Conservation (phyloP, 2,113 vertebrate genomes). For the Neopipo cinnamomea region DNA sequence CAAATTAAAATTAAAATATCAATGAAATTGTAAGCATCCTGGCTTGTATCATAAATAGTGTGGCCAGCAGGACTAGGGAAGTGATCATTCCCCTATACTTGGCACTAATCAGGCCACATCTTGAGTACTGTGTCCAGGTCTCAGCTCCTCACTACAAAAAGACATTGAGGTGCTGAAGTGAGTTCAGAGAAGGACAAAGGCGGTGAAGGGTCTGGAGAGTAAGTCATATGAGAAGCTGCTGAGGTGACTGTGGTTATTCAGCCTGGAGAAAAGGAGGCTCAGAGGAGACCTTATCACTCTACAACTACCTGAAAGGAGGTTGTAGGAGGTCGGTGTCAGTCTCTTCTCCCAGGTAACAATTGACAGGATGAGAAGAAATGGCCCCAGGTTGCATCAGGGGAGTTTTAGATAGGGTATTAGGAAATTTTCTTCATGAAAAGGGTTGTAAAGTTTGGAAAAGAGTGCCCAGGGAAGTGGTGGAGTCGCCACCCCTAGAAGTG, state of each 20-base stretch:
- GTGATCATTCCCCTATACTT: neutral
- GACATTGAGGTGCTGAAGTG: neutral
- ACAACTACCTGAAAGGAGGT: neutral
- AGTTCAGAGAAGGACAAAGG: neutral
- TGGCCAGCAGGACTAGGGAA: neutral
- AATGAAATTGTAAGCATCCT: neutral
- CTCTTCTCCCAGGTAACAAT: neutral
- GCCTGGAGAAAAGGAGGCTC: neutral
- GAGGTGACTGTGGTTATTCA: neutral
- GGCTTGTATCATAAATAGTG: neutral
- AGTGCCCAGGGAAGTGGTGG: neutral
- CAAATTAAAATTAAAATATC: neutral
- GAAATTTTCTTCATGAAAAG: neutral
- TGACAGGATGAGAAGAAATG: neutral
- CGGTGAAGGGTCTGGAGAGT: neutral
- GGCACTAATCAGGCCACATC: neutral
- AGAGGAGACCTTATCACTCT: neutral
- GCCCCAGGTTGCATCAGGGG: neutral
- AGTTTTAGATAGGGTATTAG: neutral
- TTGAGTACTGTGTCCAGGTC: neutral
- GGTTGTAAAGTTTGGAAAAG: neutral
- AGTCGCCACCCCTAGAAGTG: neutral
- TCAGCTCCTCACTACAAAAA: neutral
- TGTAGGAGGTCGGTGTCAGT: neutral
- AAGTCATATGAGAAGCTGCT: neutral